Conservation (phyloP, 2,113 vertebrate genomes). For the Rissa tridactyla region DNA sequence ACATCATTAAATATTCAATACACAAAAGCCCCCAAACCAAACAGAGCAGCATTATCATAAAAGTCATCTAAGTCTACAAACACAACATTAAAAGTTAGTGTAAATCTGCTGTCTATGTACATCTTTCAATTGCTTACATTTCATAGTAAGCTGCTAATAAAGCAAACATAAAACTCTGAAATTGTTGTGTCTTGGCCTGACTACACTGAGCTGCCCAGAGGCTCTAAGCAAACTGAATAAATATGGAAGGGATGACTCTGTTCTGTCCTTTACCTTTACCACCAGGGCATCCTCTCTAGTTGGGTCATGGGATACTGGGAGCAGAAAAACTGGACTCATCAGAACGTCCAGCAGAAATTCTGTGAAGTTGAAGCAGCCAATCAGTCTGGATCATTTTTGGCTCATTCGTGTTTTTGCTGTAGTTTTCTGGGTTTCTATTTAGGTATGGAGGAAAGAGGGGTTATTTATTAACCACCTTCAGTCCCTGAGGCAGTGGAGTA, state of each 20-base stretch:
- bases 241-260: not conserved
- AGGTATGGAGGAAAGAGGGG: not conserved
- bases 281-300: not conserved
- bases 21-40: constrained; percentile 1
- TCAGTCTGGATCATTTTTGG: not conserved
- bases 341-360: not conserved
- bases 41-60: constrained; percentile 22
- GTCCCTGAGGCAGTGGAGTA: not conserved
- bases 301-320: not conserved
- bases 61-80: constrained; percentile 45
- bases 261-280: not conserved
- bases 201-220: not conserved
- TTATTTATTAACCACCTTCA: not conserved
- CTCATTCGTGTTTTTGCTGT: not conserved
- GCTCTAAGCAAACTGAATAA: not conserved
- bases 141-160: not conserved
- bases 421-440: not conserved
- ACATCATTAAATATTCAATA: constrained; percentile 37
- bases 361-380: not conserved
- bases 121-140: not conserved
- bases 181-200: not conserved
- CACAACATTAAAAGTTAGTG: constrained; percentile 35
- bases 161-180: not conserved
- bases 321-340: not conserved
- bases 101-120: constrained; percentile 7